These are phyloP conservation scores for Mizuhopecten yessoensis DNA, from an alignment of 1,140 invertebrate species.

Conservation along the genomic window DNA sequence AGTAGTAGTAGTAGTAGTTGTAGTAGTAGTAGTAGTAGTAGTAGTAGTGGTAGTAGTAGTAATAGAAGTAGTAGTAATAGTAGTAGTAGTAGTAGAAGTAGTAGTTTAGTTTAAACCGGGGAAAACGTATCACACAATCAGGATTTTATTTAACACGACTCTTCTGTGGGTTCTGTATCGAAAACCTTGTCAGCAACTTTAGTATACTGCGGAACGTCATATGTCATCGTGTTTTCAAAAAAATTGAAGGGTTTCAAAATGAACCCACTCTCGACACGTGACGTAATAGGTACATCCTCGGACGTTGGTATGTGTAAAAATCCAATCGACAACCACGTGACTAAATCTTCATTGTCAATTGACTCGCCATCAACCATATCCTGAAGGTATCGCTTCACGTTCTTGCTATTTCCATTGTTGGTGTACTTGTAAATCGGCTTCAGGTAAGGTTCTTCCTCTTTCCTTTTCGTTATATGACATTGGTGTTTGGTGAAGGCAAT, in stretches of 20 bases:
- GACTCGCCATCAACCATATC: constrained; percentile 60
- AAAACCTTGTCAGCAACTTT: constrained; percentile 44
- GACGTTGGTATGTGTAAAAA: constrained; percentile 65
- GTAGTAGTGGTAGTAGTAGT: no score
- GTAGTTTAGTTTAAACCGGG: no score
- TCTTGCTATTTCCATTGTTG: constrained; percentile 27
- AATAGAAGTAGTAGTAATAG: no score
- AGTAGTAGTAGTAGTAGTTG: no score
- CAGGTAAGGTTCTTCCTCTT: constrained; percentile 60
- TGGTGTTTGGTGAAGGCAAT: constrained; percentile 64
- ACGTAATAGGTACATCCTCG: constrained; percentile 67
- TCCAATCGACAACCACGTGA: constrained; percentile 62
- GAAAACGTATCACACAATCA: neutral
- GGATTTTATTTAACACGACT: neutral
- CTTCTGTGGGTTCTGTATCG: constrained; percentile 35
- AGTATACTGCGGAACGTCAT: constrained; percentile 58
- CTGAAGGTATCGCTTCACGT: constrained; percentile 52
- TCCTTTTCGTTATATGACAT: constrained; percentile 58
- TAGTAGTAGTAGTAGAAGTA: no score
- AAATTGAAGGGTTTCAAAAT: constrained; percentile 65
- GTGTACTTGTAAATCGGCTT: constrained; percentile 58
- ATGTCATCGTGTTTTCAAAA: constrained; percentile 61
- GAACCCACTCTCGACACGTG: constrained; percentile 57
- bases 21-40: no score
- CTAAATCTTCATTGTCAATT: constrained; percentile 62